Conservation (phyloP, 2,113 vertebrate genomes). For the Callopanchax toddi region DNA sequence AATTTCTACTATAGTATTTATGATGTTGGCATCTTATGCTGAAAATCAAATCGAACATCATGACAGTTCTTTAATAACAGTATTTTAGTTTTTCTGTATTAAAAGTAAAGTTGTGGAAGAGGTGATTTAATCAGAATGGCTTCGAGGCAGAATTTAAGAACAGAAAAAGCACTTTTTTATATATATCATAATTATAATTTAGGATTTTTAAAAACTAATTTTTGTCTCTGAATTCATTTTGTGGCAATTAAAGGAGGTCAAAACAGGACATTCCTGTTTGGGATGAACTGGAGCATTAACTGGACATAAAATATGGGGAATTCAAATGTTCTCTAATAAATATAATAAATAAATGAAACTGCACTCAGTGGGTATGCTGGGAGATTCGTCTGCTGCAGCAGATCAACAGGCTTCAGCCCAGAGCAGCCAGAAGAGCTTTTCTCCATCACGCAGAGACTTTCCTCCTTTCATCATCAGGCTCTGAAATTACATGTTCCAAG, state of each 20-base stretch:
- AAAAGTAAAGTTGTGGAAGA: too few relatives aligned
- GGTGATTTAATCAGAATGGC: too few relatives aligned
- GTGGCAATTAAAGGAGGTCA: background rate
- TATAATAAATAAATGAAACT: background rate
- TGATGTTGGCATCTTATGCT: too few relatives aligned
- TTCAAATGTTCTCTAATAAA: background rate
- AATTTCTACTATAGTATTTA: too few relatives aligned
- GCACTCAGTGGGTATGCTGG: background rate
- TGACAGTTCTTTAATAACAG: too few relatives aligned
- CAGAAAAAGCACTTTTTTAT: too few relatives aligned
- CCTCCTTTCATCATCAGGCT: conserved; percentile 8
- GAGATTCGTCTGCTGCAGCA: background rate
- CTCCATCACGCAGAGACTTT: background rate
- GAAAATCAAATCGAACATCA: too few relatives aligned
- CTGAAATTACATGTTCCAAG: background rate
- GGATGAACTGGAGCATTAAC: background rate
- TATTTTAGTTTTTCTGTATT: too few relatives aligned
- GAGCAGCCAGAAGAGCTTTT: background rate
- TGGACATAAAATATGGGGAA: background rate
- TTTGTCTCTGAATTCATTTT: too few relatives aligned
- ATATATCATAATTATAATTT: too few relatives aligned
- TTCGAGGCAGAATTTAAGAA: too few relatives aligned
- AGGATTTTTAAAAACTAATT: too few relatives aligned
- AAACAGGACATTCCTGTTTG: background rate
- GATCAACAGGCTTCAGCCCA: background rate